These are phyloP conservation scores for Malurus leucopterus DNA, from an alignment of 2,797 vertebrate species.

Conservation along the genomic window DNA sequence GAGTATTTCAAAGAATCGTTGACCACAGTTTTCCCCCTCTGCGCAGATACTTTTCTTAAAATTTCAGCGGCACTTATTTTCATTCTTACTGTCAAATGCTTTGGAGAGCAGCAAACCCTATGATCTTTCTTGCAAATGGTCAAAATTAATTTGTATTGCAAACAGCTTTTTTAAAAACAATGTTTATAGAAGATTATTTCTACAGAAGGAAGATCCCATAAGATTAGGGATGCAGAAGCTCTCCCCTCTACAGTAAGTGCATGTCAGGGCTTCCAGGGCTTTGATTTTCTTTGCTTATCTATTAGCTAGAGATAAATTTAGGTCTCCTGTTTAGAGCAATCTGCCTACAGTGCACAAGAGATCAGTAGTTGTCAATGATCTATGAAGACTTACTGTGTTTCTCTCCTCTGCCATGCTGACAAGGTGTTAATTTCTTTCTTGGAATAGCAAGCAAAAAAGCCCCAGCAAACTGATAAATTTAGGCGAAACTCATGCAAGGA, in stretches of 20 bases:
- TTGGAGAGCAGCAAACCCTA: not conserved
- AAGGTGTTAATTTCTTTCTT: constrained; percentile 64
- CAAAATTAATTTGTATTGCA: not conserved
- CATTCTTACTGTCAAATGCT: not conserved
- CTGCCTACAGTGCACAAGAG: constrained; percentile 26
- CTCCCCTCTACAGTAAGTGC: not conserved
- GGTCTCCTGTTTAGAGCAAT: constrained; percentile 46
- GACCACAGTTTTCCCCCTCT: not conserved
- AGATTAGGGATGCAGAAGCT: not conserved
- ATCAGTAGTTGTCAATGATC: constrained; percentile 56
- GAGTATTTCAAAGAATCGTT: not conserved
- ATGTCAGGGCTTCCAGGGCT: constrained; percentile 18
- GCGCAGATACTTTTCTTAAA: not conserved
- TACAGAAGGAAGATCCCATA: not conserved
- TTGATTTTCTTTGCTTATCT: constrained; percentile 24
- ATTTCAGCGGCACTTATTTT: not conserved
- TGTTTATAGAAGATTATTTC: not conserved
- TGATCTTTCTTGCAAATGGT: not conserved
- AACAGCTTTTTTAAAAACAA: rapidly evolving
- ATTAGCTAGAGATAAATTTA: constrained; percentile 38
- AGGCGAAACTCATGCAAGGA: constrained; percentile 21
- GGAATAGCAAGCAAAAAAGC: constrained; percentile 59
- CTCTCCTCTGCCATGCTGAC: constrained; percentile 44
- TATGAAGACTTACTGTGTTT: constrained; percentile 54
- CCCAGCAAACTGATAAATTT: constrained; percentile 55